Conservation (phyloP, 2,113 vertebrate genomes). For the Coryphaenoides rupestris region DNA sequence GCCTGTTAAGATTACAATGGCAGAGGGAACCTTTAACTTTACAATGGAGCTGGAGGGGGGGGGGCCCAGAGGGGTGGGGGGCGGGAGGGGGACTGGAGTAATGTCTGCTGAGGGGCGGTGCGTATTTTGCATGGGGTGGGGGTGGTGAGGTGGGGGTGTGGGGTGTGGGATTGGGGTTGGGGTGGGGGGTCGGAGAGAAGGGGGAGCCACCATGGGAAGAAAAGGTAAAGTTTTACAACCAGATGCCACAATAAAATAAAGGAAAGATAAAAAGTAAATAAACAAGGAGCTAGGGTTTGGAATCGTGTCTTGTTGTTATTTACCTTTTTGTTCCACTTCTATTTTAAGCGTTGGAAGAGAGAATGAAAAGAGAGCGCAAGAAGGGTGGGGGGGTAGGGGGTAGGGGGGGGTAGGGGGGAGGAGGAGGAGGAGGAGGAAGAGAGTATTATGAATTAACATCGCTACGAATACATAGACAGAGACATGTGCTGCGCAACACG, state of each 20-base stretch:
- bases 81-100: too few species aligned
- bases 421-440: too few species aligned
- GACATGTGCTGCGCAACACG: conserved; percentile 90
- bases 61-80: too few species aligned
- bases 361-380: conserved; percentile 93
- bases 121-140: conserved; percentile 49
- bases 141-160: too few species aligned
- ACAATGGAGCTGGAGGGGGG: background rate
- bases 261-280: too few species aligned
- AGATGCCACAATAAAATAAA: conserved; percentile 83
- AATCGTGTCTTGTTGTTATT: conserved; percentile 90
- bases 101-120: conserved; percentile 42
- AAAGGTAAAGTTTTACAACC: conserved; percentile 87
- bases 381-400: conserved; percentile 75
- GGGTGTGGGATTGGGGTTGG: too few species aligned
- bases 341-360: conserved; percentile 99
- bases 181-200: conserved; percentile 45
- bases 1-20: too few species aligned
- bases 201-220: conserved; percentile 82
- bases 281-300: conserved; percentile 96
- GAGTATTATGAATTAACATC: conserved; percentile 97
- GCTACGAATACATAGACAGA: conserved; percentile 87
- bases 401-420: too few species aligned
- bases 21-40: too few species aligned
- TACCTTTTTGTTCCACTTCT: conserved; percentile 99